Evolutionary conservation across 2,797 vertebrate genomes (phyloP).

Genomic region (Enteromius trimaculatus): DNA sequence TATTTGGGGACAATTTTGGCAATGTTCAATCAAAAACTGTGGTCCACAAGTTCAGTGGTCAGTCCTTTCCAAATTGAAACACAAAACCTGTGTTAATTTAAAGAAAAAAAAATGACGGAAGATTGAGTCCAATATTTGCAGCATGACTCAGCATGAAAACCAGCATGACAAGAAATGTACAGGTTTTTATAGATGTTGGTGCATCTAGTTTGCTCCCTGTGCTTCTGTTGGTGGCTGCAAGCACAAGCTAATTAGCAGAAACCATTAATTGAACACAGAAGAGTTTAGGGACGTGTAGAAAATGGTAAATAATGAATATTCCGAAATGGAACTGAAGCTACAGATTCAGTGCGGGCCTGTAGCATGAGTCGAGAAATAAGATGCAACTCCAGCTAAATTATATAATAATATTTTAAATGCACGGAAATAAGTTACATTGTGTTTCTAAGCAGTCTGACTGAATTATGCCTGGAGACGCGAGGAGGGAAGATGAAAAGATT

Average conservation of each 20-base stretch:
- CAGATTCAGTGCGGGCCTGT: not conserved
- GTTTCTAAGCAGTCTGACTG: constrained; percentile 39
- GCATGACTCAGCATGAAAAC: too few relatives aligned
- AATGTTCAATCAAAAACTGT: not conserved
- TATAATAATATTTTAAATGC: constrained; percentile 14
- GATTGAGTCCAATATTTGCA: not conserved
- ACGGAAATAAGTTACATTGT: constrained; percentile 35
- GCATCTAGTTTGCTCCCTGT: not conserved
- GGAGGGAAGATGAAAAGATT: constrained; percentile 37
- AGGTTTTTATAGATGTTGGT: not conserved
- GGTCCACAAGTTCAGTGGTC: not conserved
- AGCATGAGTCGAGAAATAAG: not conserved
- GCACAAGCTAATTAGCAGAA: not conserved
- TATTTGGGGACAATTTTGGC: not conserved
- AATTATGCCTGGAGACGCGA: not conserved
- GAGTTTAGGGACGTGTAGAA: not conserved
- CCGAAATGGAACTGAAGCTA: not conserved
- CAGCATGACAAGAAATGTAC: not conserved
- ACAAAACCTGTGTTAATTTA: not conserved
- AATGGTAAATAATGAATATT: not conserved
- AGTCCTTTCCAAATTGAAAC: not conserved
- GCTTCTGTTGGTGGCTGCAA: not conserved
- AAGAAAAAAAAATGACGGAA: not conserved
- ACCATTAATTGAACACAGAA: not conserved
- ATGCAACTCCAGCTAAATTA: not conserved